phyloP scores from a whole-genome alignment of 2,797 vertebrate species.

The Molossus alvarezi region DNA sequence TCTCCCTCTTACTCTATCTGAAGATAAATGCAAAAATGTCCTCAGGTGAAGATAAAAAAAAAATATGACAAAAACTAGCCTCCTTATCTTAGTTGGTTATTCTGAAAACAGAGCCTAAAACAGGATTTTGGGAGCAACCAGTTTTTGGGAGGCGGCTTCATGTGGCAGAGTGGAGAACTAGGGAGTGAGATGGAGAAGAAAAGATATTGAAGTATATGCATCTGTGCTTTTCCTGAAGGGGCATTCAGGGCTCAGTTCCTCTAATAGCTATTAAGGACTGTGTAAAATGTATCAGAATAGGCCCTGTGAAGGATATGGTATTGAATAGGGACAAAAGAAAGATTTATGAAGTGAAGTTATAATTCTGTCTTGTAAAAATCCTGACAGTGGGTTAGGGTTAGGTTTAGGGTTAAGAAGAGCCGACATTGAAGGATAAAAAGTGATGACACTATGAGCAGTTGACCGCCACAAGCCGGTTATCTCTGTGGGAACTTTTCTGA shows the following conservation, averaged over 20 bases:
- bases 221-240: background rate
- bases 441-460: too few species aligned
- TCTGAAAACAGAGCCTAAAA: background rate
- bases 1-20: too few species aligned
- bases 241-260: background rate
- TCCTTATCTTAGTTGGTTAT: background rate
- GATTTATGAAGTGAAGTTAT: background rate
- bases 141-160: background rate
- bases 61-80: background rate
- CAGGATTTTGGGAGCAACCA: background rate
- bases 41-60: background rate
- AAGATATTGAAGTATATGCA: background rate
- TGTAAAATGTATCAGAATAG: background rate
- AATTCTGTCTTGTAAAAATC: background rate
- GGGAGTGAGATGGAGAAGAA: background rate
- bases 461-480: too few species aligned
- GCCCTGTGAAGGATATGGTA: fast-evolving
- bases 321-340: background rate
- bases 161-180: background rate
- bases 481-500: too few species aligned
- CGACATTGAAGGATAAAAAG: too few species aligned
- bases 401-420: too few species aligned
- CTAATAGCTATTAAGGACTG: background rate
- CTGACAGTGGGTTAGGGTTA: too few species aligned
- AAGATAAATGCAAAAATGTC: too few species aligned